Percentiles rank a stretch among this genome's conserved stretches.
Conservation (phyloP, 2,113 vertebrate genomes). For the Origma solitaria region DNA sequence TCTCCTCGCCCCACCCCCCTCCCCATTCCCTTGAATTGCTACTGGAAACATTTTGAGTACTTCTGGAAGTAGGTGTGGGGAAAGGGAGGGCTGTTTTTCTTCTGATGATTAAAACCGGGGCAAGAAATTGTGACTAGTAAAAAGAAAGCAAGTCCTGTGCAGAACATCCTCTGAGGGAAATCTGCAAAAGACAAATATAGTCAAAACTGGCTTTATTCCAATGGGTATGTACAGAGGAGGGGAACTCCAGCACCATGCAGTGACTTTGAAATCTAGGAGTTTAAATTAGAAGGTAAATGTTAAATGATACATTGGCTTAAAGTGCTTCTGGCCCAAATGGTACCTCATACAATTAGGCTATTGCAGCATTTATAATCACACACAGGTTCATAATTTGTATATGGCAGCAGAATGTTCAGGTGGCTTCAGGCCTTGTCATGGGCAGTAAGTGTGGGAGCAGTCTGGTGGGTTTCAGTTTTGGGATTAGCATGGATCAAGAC, state of each 20-base stretch:
- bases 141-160: neutral
- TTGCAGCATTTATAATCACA: neutral
- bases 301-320: slow-evolving; percentile 13
- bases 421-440: neutral
- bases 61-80: neutral
- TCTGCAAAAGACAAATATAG: neutral
- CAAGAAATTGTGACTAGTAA: neutral
- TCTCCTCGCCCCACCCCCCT: neutral
- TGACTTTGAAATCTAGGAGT: neutral
- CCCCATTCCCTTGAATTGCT: neutral
- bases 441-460: neutral
- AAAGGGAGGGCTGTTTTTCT: neutral
- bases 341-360: neutral
- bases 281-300: slow-evolving; percentile 15
- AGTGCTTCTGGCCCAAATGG: neutral
- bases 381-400: neutral
- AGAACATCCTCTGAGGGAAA: neutral
- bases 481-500: neutral
- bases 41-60: neutral
- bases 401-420: neutral
- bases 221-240: neutral
- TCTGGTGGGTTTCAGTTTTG: neutral
- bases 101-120: neutral
- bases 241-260: neutral
- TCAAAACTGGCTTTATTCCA: neutral